Evolutionary conservation across 1,140 invertebrate genomes (phyloP), one percentile per base, ranked within the genome.

Genomic region (Trigoniulus corallinus): DNA sequence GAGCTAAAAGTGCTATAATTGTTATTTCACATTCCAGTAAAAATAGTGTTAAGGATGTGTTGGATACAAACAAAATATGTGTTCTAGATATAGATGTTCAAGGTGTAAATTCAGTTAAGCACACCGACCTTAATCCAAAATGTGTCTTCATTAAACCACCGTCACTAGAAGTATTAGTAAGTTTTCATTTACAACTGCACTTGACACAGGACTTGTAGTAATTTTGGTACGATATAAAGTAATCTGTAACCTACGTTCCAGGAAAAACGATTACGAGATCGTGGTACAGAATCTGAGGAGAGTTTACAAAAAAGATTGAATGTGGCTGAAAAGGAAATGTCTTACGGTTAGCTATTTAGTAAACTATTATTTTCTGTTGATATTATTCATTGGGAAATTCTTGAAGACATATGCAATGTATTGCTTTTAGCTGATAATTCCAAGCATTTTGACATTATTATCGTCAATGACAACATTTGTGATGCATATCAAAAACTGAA

Each of bases 11-110:
- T 44, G 18, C 24, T 44, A 18, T 39, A 18, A 18, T 21, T 44
- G 54, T 57, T 60, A 20, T 49, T 53, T 47, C 56, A 56, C 47
- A 57, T 73, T 74, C 2, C 57, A 96, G 92, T 64, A 91, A 92
- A 70, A 71, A 72, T 59, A 81, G 92, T 0, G 84, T 98, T 0
- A 73, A 86, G 62, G 76, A 80, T 57, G 83, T 98, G 0, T 74
- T 78, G 50, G 68, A 72, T 13, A 68, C 74, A 43, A 92, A 91
- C 1, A 84, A 84, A 64, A 79, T 96, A 18, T 97, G 92, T 64
- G 80, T 98, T 27, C 65, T 99, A 48, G 95, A 98, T 62, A 91
- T 99, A 59, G 95, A 98, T 55, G 79, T 91, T 25, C 84, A 98
- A 73, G 95, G 95, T 27, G 94, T 98, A 0, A 86, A 86, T 58